A percentile compares a stretch with the other conserved stretches of the same genome.
Conservation (phyloP, 2,113 vertebrate species). For the Puffinus mauretanicus region DNA sequence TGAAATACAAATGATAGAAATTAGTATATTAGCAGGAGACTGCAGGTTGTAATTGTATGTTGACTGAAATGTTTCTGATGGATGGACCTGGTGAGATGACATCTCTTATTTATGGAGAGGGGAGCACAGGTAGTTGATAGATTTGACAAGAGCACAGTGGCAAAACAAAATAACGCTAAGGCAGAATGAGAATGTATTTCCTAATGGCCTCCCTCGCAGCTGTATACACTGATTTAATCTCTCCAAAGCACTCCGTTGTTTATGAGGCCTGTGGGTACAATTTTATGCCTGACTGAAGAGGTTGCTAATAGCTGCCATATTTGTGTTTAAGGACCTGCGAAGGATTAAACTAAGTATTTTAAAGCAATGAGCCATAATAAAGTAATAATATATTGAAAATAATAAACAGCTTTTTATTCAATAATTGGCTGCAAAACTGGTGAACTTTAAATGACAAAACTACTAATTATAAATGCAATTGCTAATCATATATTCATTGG, state of each 20-base stretch:
- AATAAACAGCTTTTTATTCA: conserved; percentile 78
- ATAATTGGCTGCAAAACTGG: conserved; percentile 74
- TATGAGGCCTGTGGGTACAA: conserved; percentile 86
- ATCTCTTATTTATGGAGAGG: conserved; percentile 36
- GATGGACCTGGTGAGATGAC: not conserved
- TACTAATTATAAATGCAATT: conserved; percentile 72
- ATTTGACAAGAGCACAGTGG: conserved; percentile 63
- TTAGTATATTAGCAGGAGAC: conserved; percentile 45
- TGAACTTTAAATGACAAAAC: conserved; percentile 76
- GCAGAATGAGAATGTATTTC: conserved; percentile 76
- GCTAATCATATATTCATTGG: conserved; percentile 33
- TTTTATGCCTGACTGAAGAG: conserved; percentile 87
- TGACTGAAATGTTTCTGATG: conserved; percentile 36
- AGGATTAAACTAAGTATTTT: conserved; percentile 81
- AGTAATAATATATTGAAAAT: conserved; percentile 81
- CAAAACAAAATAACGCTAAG: conserved; percentile 70
- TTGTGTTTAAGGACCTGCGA: conserved; percentile 83
- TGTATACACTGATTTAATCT: conserved; percentile 85
- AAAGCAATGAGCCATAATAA: conserved; percentile 82
- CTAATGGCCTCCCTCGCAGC: conserved; percentile 80
- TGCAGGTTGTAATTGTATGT: conserved; percentile 15
- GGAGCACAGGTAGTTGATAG: conserved; percentile 55
- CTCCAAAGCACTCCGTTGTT: conserved; percentile 82
- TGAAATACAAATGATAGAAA: conserved; percentile 57
- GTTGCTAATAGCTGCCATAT: conserved; percentile 87